Evolutionary conservation across 1,140 invertebrate genomes (phyloP), one percentile per base, ranked within the genome.

Genomic region (Papilio xuthus): DNA sequence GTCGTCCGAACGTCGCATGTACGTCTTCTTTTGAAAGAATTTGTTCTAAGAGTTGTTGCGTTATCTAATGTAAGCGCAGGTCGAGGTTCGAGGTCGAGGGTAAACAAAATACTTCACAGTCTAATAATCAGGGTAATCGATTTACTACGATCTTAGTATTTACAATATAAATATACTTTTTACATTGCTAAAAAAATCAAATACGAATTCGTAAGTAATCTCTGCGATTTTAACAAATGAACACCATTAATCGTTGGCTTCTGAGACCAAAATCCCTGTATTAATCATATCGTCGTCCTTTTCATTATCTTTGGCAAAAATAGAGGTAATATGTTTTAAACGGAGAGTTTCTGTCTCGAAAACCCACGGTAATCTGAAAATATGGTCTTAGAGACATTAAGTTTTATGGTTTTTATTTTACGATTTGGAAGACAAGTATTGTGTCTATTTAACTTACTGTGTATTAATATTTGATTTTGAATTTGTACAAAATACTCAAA

Each of bases 21-120:
- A 67, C 60, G 60, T 67, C 15, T 67, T 28, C 26, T 67, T 26
- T 60, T 26, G 7, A 26, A 67, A 18, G 12, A 67, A 28, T 67
- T 67, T 28, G 12, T 28, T 67, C 12, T 67, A 15, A 2, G 15
- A 6, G 12, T 26, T 50, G 10, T 20, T 56, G 12, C 4, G 10
- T 26, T 28, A 28, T 67, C 23, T 67, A 67, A 28, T 15, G 12
- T 67, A 67, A 28, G 4, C 60, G 10, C 10, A 63, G 60, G 13
- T 67, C 60, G 60, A 67, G 23, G 60, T n/a, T n/a, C n/a, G 23
- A 63, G 60, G 13, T 67, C 60, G 60, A 67, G 23, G 60, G 4
- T 67, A 28, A 67, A 67, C 15, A 28, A 28, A 28, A 15, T 63
- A 28, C n/a, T 67, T 67, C 60, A 67, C 26, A 26, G 23, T 28